phyloP scores from a whole-genome alignment of 2,113 vertebrate species.

The Elephantulus edwardii region DNA sequence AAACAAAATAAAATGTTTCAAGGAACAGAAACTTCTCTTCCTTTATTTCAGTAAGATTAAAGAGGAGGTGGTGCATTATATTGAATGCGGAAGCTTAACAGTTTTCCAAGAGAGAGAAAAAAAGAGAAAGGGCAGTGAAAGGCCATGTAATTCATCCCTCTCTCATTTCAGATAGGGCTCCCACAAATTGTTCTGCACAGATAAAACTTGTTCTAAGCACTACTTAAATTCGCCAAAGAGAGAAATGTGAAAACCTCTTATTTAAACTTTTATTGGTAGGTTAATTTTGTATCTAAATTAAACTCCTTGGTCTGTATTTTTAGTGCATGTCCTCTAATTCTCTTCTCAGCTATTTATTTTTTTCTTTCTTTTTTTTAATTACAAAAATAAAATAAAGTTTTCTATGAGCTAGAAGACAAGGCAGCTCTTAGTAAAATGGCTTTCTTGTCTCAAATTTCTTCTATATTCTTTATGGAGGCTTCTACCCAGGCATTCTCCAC shows the following conservation, averaged over 20 bases:
- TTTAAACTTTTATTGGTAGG: neutral
- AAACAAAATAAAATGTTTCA: slow-evolving; percentile 66
- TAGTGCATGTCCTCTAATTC: neutral
- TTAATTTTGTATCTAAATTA: slow-evolving; percentile 1
- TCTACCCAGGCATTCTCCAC: neutral
- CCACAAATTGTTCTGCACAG: neutral
- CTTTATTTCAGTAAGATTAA: neutral
- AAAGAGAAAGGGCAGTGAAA: neutral
- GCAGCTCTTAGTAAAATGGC: neutral
- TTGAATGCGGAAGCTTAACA: neutral
- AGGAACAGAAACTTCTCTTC: slow-evolving; percentile 11
- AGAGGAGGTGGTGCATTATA: neutral
- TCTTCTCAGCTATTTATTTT: neutral
- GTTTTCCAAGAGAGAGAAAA: neutral
- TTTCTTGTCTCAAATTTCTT: neutral
- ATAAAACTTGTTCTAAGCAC: neutral
- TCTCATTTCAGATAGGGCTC: neutral
- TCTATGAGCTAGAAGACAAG: slow-evolving; percentile 5
- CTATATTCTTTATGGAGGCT: neutral
- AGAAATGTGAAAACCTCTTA: neutral
- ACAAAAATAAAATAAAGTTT: neutral
- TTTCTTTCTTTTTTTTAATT: neutral
- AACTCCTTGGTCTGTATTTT: neutral
- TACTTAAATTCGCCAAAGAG: neutral
- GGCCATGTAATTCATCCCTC: neutral